These are phyloP conservation scores for Acrobeloides nanus DNA, from an alignment of 2,888 invertebrate genomes.

Conservation along the genomic window DNA sequence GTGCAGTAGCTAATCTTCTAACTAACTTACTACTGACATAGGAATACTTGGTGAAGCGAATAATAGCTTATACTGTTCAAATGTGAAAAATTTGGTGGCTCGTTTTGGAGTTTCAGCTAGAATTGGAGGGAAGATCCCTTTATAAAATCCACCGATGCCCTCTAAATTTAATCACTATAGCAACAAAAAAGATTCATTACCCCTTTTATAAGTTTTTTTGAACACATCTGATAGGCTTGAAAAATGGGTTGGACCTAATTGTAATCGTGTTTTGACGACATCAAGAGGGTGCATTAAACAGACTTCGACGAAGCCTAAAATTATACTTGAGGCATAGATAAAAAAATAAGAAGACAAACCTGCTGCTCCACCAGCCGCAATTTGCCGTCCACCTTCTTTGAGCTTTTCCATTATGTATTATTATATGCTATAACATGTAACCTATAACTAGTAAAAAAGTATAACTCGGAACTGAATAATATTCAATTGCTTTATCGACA, in stretches of 20 bases:
- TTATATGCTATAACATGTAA: no score
- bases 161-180: neutral
- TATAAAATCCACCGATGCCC: no score
- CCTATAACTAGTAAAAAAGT: no score
- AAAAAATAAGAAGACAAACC: slow-evolving; percentile 56
- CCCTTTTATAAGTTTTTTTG: slow-evolving; percentile 75
- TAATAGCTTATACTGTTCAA: slow-evolving; percentile 77
- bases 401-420: slow-evolving; percentile 14
- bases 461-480: no score
- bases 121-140: slow-evolving; percentile 85
- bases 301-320: slow-evolving; percentile 72
- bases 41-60: slow-evolving; percentile 18
- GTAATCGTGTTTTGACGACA: slow-evolving; percentile 80
- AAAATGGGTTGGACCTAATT: slow-evolving; percentile 64
- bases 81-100: slow-evolving; percentile 85
- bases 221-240: slow-evolving; percentile 77
- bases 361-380: slow-evolving; percentile 80
- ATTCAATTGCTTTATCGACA: no score
- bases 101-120: slow-evolving; percentile 88
- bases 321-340: neutral
- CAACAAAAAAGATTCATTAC: slow-evolving; percentile 6
- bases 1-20: neutral
- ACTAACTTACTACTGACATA: slow-evolving; percentile 15
- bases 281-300: slow-evolving; percentile 93
- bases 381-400: slow-evolving; percentile 68